Conservation (phyloP, 2,113 vertebrate genomes). For the Sturnus vulgaris region DNA sequence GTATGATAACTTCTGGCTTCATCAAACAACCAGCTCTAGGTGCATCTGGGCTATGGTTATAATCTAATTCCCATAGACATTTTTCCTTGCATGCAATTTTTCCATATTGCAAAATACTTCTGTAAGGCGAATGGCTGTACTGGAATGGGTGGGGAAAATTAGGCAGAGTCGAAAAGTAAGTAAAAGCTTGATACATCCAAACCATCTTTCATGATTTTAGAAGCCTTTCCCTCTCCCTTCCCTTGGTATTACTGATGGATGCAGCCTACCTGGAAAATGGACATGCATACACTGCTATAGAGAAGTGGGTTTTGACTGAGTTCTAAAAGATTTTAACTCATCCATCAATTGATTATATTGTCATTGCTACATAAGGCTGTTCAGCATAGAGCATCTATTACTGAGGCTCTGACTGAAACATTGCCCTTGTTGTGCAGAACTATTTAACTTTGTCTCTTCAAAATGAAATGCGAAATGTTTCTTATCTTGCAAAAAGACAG, state of each 20-base stretch:
- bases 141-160: neutral
- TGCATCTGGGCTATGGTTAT: neutral
- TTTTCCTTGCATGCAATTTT: neutral
- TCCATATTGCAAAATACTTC: neutral
- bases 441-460: conserved; percentile 43
- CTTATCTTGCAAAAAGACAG: conserved; percentile 15
- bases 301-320: conserved; percentile 31
- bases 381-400: conserved; percentile 29
- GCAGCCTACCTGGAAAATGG: conserved; percentile 30
- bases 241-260: neutral
- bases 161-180: neutral
- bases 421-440: neutral
- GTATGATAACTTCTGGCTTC: neutral
- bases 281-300: neutral
- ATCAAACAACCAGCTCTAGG: neutral
- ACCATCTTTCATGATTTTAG: conserved; percentile 7
- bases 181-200: neutral
- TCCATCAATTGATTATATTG: conserved; percentile 59
- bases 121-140: neutral
- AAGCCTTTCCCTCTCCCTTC: neutral
- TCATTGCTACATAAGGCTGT: conserved; percentile 35
- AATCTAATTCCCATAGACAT: neutral
- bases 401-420: conserved; percentile 27
- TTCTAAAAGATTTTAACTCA: conserved; percentile 54
- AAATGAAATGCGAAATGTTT: conserved; percentile 30